Evolutionary conservation across 2,797 vertebrate genomes (phyloP), one percentile per base, ranked within the genome.

Genomic region (Microchirus variegatus): DNA sequence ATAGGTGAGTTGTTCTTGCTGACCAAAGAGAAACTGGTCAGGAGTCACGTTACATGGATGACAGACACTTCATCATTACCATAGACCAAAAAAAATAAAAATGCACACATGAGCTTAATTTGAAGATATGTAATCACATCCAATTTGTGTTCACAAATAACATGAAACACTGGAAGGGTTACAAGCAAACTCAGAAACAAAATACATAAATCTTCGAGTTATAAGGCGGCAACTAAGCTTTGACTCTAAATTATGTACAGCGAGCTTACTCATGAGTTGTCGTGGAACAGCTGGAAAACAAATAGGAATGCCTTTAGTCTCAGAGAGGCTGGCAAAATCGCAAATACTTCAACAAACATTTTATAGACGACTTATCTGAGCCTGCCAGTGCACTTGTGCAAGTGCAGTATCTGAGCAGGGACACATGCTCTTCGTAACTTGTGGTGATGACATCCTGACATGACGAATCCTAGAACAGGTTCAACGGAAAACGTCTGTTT

Each of bases 141-240:
- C 77, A 84, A 83, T 87, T 85, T 85, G 77, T 72, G 75, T 73
- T 87, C 73, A 83, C 71, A 78, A 86, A 84, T 65, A 84, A 81
- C 86, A 87, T 7, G 40, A 56, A 64, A 66, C 61, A 74, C 82
- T 87, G 85, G 80, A 81, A 83, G 73, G 60, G 31, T 75, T 22
- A 85, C 77, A 83, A 61, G 63, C 58, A 70, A 75, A 81, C 66
- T 18, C 37, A 37, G 79, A 84, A 75, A 58, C 31, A 54, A 78
- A 80, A 78, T 46, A 38, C 67, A 84, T 82, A 78, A 86, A 86
- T 88, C 78, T 58, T 43, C 3, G 18, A 73, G 54, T 62, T 68
- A 44, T 64, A 73, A 73, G 80, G 69, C 51, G 31, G 43, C 58
- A 58, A 78, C 53, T 56, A 47, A 64, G 64, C 50, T 74, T 9